These are phyloP conservation scores for Drosophila peninsularis DNA, from an alignment of 2,888 invertebrate species.

Conservation along the genomic window DNA sequence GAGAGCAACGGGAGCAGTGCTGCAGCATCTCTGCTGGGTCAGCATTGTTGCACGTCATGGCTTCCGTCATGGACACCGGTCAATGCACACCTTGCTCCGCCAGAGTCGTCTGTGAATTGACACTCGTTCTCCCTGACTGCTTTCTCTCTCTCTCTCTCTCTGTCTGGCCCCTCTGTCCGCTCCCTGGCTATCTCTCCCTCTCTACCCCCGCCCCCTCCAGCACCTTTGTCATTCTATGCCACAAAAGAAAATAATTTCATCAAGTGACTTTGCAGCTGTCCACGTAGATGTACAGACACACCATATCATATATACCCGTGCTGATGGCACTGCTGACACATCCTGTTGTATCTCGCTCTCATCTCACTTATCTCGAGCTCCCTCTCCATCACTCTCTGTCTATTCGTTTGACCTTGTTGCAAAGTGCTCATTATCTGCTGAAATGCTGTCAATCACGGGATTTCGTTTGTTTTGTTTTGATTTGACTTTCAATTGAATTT, in stretches of 20 bases:
- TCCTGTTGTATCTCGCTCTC: conserved; percentile 24
- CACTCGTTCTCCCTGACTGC: not conserved
- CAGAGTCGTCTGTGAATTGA: conserved; percentile 37
- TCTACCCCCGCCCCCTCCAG: too few species aligned
- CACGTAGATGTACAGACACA: conserved; percentile 13
- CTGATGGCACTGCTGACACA: conserved; percentile 46
- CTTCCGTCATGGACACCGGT: conserved; percentile 63
- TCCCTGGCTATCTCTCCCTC: not conserved
- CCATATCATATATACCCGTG: conserved; percentile 6
- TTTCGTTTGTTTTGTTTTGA: conserved; percentile 72
- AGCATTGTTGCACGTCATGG: conserved; percentile 67
- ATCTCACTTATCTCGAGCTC: conserved; percentile 11
- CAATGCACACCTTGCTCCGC: conserved; percentile 34
- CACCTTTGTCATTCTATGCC: conserved; percentile 16
- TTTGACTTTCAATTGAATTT: conserved; percentile 79
- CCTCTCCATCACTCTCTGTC: conserved; percentile 6
- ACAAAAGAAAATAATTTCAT: conserved; percentile 62
- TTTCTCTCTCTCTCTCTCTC: not conserved
- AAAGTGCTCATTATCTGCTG: conserved; percentile 75
- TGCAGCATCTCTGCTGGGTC: conserved; percentile 54
- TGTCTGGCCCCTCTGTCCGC: not conserved
- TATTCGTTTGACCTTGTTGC: conserved; percentile 20
- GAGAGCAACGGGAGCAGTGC: conserved; percentile 12
- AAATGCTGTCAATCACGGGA: conserved; percentile 80
- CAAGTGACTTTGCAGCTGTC: conserved; percentile 43